Percentiles rank a stretch among this genome's conserved stretches.
These are phyloP conservation scores for Tenthredo mesomela DNA, from an alignment of 2,888 invertebrate genomes.

Conservation along the genomic window DNA sequence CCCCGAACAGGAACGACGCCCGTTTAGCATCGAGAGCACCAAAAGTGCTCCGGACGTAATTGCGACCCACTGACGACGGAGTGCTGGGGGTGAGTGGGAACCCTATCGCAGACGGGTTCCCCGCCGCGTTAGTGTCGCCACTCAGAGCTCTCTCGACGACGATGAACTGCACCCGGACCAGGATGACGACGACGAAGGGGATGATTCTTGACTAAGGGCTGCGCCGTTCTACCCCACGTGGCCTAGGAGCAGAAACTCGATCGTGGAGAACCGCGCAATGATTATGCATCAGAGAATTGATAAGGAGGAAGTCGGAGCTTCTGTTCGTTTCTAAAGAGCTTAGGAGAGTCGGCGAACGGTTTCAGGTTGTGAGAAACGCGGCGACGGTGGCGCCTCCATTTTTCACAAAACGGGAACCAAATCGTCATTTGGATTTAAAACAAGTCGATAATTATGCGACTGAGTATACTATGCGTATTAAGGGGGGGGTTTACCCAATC, in stretches of 20 bases:
- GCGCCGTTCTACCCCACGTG: constrained; percentile 69
- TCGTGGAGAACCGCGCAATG: constrained; percentile 19
- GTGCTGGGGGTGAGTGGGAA: constrained; percentile 79
- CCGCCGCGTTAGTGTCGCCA: constrained; percentile 75
- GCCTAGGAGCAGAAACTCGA: constrained; percentile 63
- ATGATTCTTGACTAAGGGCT: constrained; percentile 70
- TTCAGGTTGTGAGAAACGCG: background rate
- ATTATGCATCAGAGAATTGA: background rate
- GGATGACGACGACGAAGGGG: background rate
- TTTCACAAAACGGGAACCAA: background rate
- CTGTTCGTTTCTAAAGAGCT: constrained; percentile 67
- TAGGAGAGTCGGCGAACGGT: background rate
- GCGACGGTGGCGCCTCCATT: background rate
- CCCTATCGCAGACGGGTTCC: constrained; percentile 81
- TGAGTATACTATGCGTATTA: background rate
- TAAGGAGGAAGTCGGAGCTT: constrained; percentile 65
- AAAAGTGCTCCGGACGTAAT: constrained; percentile 95
- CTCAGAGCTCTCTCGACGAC: constrained; percentile 73
- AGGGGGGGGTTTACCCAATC: too few relatives aligned
- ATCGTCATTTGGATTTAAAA: background rate
- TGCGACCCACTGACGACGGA: constrained; percentile 88
- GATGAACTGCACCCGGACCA: constrained; percentile 57
- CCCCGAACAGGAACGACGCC: constrained; percentile 80
- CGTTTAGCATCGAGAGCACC: constrained; percentile 91
- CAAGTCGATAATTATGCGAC: background rate